Conservation (phyloP, 2,888 invertebrate genomes). For the Philaethria dido region DNA sequence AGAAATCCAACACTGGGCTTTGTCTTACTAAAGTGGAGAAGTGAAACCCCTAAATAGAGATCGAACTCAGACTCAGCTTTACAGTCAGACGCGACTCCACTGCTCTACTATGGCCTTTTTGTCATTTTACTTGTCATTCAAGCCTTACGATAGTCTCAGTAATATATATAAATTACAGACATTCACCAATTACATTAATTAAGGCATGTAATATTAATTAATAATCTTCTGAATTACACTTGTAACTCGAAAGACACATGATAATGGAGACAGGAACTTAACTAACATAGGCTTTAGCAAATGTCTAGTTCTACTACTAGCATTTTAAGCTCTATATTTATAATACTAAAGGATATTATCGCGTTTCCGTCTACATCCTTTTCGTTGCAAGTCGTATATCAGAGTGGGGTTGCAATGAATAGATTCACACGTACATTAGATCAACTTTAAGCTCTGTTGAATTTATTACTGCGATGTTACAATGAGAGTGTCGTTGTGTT, state of each 20-base stretch:
- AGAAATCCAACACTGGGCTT: no score
- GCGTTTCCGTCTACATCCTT: neutral
- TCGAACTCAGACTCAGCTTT: no score
- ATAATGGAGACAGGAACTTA: constrained; percentile 18
- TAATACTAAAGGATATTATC: neutral
- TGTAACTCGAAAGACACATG: constrained; percentile 19
- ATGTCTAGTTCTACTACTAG: neutral
- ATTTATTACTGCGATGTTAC: constrained; percentile 37
- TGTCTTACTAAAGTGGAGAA: no score
- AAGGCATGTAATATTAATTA: constrained; percentile 28
- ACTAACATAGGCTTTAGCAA: constrained; percentile 16
- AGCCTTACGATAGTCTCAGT: no score
- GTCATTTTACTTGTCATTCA: no score
- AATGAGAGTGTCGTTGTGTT: constrained; percentile 30
- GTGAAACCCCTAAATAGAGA: no score
- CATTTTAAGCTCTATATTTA: neutral
- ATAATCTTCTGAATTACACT: constrained; percentile 4
- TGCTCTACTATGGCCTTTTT: no score
- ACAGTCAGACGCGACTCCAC: no score
- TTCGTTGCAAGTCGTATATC: constrained; percentile 36
- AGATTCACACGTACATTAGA: constrained; percentile 44
- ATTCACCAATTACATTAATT: neutral
- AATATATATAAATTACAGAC: neutral
- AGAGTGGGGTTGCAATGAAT: constrained; percentile 43
- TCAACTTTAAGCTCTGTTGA: constrained; percentile 39